Conservation (phyloP, 2,113 vertebrate species). For the Suncus etruscus region DNA sequence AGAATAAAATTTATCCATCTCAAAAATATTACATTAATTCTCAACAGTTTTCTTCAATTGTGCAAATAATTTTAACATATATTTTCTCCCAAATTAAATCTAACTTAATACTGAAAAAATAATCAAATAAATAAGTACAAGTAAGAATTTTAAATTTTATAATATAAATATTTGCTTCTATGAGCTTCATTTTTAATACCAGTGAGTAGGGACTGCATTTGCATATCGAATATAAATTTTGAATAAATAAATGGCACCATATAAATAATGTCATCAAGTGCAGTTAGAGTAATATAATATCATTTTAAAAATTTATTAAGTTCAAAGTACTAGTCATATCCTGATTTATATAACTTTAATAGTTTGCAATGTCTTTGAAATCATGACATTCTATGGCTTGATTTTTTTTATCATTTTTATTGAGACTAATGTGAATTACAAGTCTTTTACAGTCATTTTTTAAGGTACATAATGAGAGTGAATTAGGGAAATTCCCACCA, state of each 20-base stretch:
- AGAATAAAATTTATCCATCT: not conserved
- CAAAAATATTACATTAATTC: too few species aligned
- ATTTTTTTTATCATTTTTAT: not conserved
- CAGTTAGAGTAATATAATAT: not conserved
- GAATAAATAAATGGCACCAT: not conserved
- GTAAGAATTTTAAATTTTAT: conserved; percentile 30
- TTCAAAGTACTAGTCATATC: not conserved
- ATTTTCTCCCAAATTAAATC: too few species aligned
- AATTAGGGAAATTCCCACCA: too few species aligned
- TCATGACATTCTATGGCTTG: conserved; percentile 12
- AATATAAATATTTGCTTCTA: conserved; percentile 19
- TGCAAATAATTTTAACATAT: too few species aligned
- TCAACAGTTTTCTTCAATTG: too few species aligned
- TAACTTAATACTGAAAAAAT: not conserved
- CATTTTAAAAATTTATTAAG: conserved; percentile 20
- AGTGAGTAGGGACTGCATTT: not conserved
- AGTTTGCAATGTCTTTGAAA: conserved; percentile 44
- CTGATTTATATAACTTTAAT: not conserved
- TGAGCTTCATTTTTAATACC: not conserved
- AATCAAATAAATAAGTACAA: not conserved
- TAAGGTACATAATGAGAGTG: too few species aligned
- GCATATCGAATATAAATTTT: not conserved
- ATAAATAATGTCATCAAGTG: not conserved
- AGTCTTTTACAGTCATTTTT: too few species aligned
- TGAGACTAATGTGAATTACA: too few species aligned